phyloP scores from a whole-genome alignment of 2,797 vertebrate species.

The Petrocephalus schoutedeni region DNA sequence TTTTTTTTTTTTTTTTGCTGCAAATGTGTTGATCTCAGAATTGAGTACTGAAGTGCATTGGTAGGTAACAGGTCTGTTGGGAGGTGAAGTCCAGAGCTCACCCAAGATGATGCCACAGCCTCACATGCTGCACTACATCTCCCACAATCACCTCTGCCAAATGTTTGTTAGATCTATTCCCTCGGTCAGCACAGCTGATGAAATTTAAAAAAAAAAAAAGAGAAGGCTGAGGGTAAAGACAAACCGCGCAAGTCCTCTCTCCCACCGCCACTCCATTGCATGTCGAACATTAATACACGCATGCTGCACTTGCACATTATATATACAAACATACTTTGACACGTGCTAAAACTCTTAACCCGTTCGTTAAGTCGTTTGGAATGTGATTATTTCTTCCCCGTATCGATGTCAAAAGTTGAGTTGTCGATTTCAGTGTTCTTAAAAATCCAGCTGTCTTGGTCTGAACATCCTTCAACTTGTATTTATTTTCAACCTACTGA shows the following conservation, averaged over 20 bases:
- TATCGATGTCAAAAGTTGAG: conserved; percentile 71
- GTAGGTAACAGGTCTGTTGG: neutral
- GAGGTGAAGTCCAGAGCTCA: conserved; percentile 16
- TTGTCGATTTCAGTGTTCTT: conserved; percentile 58
- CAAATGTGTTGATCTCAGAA: neutral
- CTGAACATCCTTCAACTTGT: conserved; percentile 52
- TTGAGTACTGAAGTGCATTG: neutral
- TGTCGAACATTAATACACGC: conserved; percentile 51
- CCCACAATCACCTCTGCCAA: neutral
- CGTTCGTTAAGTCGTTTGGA: conserved; percentile 48
- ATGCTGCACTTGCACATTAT: conserved; percentile 59
- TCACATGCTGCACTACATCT: neutral
- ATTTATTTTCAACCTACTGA: conserved; percentile 67
- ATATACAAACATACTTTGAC: conserved; percentile 48
- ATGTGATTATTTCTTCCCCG: conserved; percentile 61
- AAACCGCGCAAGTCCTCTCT: conserved; percentile 29
- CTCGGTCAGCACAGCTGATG: neutral
- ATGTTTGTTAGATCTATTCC: neutral
- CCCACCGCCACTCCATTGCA: conserved; percentile 39
- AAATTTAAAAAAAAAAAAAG: neutral
- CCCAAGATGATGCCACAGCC: neutral
- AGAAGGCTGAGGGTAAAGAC: neutral
- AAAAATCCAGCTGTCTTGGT: conserved; percentile 54
- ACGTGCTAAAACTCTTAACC: conserved; percentile 39
- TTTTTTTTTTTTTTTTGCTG: neutral